A percentile compares a stretch with the other conserved stretches of the same genome.
These are phyloP conservation scores for Xylota sylvarum DNA, from an alignment of 2,888 invertebrate genomes.

Conservation along the genomic window DNA sequence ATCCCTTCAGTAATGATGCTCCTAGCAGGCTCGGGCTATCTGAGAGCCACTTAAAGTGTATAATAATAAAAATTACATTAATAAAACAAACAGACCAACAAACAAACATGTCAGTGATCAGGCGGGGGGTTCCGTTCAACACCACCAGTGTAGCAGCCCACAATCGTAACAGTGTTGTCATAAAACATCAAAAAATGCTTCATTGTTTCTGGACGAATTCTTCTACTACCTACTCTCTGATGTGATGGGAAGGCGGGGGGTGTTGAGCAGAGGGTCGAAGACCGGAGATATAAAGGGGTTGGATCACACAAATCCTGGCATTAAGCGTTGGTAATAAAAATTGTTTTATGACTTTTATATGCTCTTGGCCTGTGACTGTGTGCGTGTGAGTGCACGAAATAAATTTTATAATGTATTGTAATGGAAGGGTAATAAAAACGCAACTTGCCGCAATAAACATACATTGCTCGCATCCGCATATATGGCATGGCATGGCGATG, in stretches of 20 bases:
- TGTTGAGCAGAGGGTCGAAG: neutral
- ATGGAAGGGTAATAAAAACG: slow-evolving; percentile 75
- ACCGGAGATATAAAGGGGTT: slow-evolving; percentile 64
- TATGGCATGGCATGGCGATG: neutral
- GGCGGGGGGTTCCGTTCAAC: slow-evolving; percentile 3
- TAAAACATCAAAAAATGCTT: slow-evolving; percentile 70
- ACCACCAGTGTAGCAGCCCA: slow-evolving; percentile 44
- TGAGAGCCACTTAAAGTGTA: slow-evolving; percentile 62
- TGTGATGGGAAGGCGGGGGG: slow-evolving; percentile 50
- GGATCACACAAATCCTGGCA: slow-evolving; percentile 73
- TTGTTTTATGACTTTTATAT: slow-evolving; percentile 73
- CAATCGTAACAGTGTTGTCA: slow-evolving; percentile 64
- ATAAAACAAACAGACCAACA: slow-evolving; percentile 63
- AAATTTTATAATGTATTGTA: slow-evolving; percentile 76
- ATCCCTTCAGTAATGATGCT: slow-evolving; percentile 22
- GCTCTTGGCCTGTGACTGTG: slow-evolving; percentile 23
- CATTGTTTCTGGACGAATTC: slow-evolving; percentile 64
- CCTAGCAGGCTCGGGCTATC: slow-evolving; percentile 16
- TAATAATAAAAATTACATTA: slow-evolving; percentile 74
- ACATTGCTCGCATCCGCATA: slow-evolving; percentile 71
- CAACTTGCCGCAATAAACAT: slow-evolving; percentile 76
- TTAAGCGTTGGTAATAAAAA: slow-evolving; percentile 74
- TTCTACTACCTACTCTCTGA: slow-evolving; percentile 40
- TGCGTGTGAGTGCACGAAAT: slow-evolving; percentile 61
- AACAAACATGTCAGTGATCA: slow-evolving; percentile 58